Conservation (phyloP, 2,113 vertebrate species). For the Onychostoma macrolepis region DNA sequence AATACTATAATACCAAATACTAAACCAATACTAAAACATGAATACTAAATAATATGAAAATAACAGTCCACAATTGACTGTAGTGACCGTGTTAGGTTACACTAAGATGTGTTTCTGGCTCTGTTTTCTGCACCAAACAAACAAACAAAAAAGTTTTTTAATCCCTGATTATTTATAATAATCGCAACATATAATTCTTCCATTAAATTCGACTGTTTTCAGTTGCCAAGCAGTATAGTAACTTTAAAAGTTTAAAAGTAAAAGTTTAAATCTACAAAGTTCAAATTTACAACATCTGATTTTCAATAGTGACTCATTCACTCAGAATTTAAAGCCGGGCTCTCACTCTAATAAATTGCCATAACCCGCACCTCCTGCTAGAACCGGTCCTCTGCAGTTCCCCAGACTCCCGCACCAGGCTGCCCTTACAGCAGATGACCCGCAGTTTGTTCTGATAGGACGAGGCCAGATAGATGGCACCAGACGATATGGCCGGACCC, state of each 20-base stretch:
- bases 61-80: neutral
- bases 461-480: slow-evolving; percentile 96
- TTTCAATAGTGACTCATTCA: neutral
- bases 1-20: neutral
- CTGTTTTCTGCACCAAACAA: neutral
- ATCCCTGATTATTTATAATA: neutral
- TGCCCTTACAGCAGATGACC: slow-evolving; percentile 98
- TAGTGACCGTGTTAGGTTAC: neutral
- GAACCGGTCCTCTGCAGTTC: slow-evolving; percentile 86
- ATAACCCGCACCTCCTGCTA: slow-evolving; percentile 67
- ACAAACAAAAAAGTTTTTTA: neutral
- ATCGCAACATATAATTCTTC: neutral
- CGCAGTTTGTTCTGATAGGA: slow-evolving; percentile 97
- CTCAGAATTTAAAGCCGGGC: neutral
- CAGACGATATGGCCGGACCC: slow-evolving; percentile 94
- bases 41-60: neutral
- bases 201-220: neutral
- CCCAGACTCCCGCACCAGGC: slow-evolving; percentile 89
- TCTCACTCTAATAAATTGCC: neutral
- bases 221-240: neutral
- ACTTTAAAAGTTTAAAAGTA: too few relatives aligned
- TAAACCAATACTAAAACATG: too few relatives aligned
- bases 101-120: neutral
- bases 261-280: neutral
- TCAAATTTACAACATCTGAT: neutral